Evolutionary conservation across 2,888 invertebrate species (phyloP).

Genomic region (Patella caerulea): DNA sequence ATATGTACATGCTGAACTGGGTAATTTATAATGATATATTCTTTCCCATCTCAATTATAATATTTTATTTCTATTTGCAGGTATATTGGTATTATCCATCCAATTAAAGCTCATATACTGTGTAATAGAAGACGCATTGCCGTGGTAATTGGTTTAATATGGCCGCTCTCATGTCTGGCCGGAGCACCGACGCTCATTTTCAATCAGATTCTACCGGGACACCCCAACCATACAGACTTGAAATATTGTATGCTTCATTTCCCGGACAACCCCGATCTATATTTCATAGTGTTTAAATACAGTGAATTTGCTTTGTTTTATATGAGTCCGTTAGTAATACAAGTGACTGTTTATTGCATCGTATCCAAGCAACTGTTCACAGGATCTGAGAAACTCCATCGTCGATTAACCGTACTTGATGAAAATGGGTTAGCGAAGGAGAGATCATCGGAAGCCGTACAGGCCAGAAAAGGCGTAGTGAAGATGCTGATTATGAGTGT

Average conservation of each 20-base stretch:
- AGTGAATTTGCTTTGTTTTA: conserved; percentile 69
- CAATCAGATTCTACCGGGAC: conserved; percentile 55
- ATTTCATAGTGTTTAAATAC: conserved; percentile 62
- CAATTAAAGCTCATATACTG: conserved; percentile 70
- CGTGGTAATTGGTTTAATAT: conserved; percentile 65
- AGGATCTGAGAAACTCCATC: conserved; percentile 59
- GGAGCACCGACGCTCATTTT: conserved; percentile 68
- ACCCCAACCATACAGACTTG: conserved; percentile 46
- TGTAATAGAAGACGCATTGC: conserved; percentile 68
- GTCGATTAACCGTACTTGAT: conserved; percentile 47
- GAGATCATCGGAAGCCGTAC: conserved; percentile 58
- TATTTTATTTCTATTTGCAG: conserved; percentile 52
- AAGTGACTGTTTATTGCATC: conserved; percentile 62
- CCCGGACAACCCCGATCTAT: conserved; percentile 49
- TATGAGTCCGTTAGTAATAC: conserved; percentile 67
- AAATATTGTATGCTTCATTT: conserved; percentile 66
- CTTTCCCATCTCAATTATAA: too few relatives aligned
- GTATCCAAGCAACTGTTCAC: conserved; percentile 68
- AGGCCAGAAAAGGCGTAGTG: conserved; percentile 33
- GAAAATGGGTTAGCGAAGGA: conserved; percentile 51
- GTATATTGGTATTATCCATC: conserved; percentile 71
- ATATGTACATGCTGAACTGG: too few relatives aligned
- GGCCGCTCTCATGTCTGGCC: conserved; percentile 66
- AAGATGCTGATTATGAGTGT: conserved; percentile 41
- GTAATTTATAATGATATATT: too few relatives aligned